These are phyloP conservation scores for Dichetophora obliterata DNA, from an alignment of 2,888 invertebrate species.

Conservation along the genomic window DNA sequence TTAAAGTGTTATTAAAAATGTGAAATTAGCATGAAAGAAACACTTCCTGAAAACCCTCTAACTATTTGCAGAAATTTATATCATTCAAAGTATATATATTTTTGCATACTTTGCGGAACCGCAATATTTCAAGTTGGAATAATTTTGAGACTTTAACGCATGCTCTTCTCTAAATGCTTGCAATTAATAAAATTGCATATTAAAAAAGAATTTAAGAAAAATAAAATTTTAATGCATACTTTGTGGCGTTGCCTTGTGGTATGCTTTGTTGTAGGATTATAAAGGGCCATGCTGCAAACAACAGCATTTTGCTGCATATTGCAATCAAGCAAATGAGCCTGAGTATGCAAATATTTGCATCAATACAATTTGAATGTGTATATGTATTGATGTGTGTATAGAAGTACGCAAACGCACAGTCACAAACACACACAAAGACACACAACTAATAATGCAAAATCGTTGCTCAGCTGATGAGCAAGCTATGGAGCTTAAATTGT, in stretches of 20 bases:
- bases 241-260: background rate
- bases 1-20: too few species aligned
- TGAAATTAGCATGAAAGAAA: too few species aligned
- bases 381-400: background rate
- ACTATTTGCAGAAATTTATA: background rate
- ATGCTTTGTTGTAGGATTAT: background rate
- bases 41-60: background rate
- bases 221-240: slow-evolving; percentile 17
- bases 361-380: background rate
- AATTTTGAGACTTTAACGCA: too few species aligned
- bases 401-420: background rate
- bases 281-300: background rate
- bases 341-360: too few species aligned
- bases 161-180: too few species aligned
- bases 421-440: background rate
- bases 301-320: background rate
- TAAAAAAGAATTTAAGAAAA: background rate
- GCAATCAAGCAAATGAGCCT: too few species aligned
- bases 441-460: background rate
- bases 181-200: too few species aligned
- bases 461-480: background rate
- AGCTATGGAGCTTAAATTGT: slow-evolving; percentile 1
- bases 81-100: too few species aligned
- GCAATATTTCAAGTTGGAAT: background rate
- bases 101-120: too few species aligned